These are phyloP conservation scores for Elachura formosa DNA, from an alignment of 2,113 vertebrate species.

Conservation along the genomic window DNA sequence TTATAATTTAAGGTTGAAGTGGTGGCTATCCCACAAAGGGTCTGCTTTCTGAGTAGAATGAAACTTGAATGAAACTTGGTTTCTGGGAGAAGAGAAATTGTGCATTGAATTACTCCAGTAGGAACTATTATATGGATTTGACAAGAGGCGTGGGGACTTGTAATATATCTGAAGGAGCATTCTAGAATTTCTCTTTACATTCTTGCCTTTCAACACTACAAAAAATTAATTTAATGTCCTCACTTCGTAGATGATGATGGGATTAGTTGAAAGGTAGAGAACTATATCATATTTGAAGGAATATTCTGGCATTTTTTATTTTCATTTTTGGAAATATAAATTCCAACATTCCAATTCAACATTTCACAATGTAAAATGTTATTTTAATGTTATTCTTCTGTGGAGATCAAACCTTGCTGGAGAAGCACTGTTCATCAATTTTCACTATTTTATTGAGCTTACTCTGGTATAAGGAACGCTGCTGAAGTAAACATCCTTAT, in stretches of 20 bases:
- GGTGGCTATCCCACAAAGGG: background rate
- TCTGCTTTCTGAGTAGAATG: background rate
- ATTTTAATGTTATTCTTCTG: background rate
- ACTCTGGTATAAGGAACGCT: background rate
- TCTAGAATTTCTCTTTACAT: background rate
- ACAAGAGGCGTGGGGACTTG: background rate
- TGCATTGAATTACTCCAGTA: background rate
- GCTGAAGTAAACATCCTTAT: background rate
- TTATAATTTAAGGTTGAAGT: background rate
- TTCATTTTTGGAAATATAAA: no score
- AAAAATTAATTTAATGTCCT: background rate
- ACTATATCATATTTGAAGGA: background rate
- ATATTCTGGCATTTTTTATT: background rate
- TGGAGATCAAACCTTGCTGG: background rate
- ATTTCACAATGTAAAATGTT: background rate
- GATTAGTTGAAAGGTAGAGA: background rate
- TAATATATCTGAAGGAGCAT: background rate
- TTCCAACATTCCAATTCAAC: no score
- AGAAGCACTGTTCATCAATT: background rate
- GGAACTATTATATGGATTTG: background rate
- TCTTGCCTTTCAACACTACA: background rate
- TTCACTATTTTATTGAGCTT: background rate
- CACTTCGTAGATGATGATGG: background rate
- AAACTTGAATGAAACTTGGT: no score
- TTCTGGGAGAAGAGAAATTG: background rate